Percentiles rank a stretch among this genome's conserved stretches.
Conservation (phyloP, 1,140 invertebrate genomes). For the Eriosoma lanigerum region DNA sequence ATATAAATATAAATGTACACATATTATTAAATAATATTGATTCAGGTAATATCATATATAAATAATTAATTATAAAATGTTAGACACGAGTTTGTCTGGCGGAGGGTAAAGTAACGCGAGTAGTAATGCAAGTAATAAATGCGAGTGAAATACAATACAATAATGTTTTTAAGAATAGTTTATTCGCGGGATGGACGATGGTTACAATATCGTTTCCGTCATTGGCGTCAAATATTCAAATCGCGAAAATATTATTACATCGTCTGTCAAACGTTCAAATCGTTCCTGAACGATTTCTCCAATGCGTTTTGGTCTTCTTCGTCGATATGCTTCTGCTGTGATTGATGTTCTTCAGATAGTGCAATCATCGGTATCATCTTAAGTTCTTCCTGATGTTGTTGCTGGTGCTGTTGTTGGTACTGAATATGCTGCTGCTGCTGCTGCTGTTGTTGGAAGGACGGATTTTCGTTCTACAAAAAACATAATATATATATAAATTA, state of each 20-base stretch:
- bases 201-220: background rate
- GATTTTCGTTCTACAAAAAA: background rate
- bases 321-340: too few species aligned
- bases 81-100: too few species aligned
- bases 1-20: background rate
- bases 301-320: background rate
- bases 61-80: too few species aligned
- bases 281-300: constrained; percentile 25
- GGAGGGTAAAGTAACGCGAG: background rate
- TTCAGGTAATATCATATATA: too few species aligned
- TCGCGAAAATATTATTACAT: too few species aligned
- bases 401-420: background rate
- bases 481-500: too few species aligned
- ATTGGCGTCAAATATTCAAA: too few species aligned
- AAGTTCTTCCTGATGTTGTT: background rate
- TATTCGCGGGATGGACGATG: background rate
- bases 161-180: background rate
- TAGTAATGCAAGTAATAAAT: background rate
- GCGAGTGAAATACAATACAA: background rate
- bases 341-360: background rate
- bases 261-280: constrained; percentile 23
- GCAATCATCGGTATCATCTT: background rate
- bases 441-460: background rate
- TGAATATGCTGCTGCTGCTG: background rate
- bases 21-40: background rate